These are phyloP conservation scores for Phalacrocorax aristotelis DNA, from an alignment of 2,113 vertebrate genomes.

Conservation along the genomic window DNA sequence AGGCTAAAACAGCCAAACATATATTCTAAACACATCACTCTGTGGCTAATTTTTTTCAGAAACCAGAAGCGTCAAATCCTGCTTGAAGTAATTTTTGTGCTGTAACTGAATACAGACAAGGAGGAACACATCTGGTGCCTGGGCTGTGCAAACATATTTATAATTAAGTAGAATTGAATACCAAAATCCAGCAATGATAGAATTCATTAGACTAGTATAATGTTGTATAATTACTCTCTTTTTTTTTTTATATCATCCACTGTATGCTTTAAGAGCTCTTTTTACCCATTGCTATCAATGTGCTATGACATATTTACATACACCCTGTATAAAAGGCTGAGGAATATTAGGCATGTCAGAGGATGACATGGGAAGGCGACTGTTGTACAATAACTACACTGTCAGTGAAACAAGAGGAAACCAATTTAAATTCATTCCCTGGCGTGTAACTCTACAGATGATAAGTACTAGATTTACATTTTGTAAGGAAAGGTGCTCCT, in stretches of 20 bases:
- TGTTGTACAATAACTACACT: not conserved
- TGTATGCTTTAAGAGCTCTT: slow-evolving; percentile 19
- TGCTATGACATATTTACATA: slow-evolving; percentile 25
- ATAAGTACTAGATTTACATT: not conserved
- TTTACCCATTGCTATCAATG: not conserved
- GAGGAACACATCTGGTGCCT: slow-evolving; percentile 54
- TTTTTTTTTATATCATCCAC: slow-evolving; percentile 9
- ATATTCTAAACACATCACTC: not conserved
- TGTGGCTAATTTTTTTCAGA: not conserved
- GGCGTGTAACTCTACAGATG: not conserved
- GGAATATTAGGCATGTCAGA: slow-evolving; percentile 14
- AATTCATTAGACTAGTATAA: slow-evolving; percentile 53
- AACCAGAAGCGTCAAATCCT: not conserved
- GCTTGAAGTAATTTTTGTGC: slow-evolving; percentile 15
- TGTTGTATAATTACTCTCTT: slow-evolving; percentile 42
- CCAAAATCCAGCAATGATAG: slow-evolving; percentile 40
- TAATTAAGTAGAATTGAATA: slow-evolving; percentile 53
- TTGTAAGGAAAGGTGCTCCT: not conserved
- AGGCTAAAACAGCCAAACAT: not conserved
- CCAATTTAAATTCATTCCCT: not conserved
- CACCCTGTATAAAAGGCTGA: not conserved
- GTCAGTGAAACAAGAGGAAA: slow-evolving; percentile 4
- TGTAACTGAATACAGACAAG: slow-evolving; percentile 12
- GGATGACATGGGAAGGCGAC: slow-evolving; percentile 20
- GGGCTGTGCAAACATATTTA: slow-evolving; percentile 20